Base-by-base conservation (phyloP, 2,888 invertebrate species). In the Eutolmus rufibarbis region DNA sequence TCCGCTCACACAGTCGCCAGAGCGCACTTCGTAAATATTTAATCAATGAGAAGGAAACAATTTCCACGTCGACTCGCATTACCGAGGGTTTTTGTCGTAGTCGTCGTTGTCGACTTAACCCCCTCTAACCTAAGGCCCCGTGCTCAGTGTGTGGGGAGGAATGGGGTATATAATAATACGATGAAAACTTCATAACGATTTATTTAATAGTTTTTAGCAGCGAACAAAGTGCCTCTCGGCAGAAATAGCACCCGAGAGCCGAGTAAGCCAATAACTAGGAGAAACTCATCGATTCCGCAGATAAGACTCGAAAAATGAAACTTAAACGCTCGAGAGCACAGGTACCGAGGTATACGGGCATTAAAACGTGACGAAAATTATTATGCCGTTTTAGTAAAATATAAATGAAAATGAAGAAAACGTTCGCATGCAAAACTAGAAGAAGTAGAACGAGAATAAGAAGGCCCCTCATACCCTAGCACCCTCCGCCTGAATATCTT, bases 281-380 rank as follows among this genome's bases (percentile, higher is more conserved):
- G 76, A 82, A 66, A 81, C 28, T 34, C 37, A 82, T 82, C 82
- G 82, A 82, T 66, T 82, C 19, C 31, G 56, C 28, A 82, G 82
- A 82, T 82, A 82, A 78, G 34, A 79, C 23, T 82, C 51, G 14
- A 57, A 40, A 40, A 82, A 82, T 2, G 19, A 79, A 51, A 79
- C 51, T 51, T 43, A 79, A 79, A 79, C 79, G 66, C 12, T 23
- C n/a, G 19, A 51, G 40, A 40, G 40, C 46, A 79, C 23, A 57
- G 56, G 82, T 82, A 76, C 34, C 8, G 40, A 66, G 37, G 56
- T 34, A 34, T 34, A 82, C 34, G 56, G 34, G 34, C 57, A 82
- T 82, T 82, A 51, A 82, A 82, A 82, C 66, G 82, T 82, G 82
- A 82, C 82, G 46, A 57, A 82, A 82, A 82, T 82, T 82, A 82